Evolutionary conservation across 2,113 vertebrate genomes (phyloP).

Genomic region (Felis catus): DNA sequence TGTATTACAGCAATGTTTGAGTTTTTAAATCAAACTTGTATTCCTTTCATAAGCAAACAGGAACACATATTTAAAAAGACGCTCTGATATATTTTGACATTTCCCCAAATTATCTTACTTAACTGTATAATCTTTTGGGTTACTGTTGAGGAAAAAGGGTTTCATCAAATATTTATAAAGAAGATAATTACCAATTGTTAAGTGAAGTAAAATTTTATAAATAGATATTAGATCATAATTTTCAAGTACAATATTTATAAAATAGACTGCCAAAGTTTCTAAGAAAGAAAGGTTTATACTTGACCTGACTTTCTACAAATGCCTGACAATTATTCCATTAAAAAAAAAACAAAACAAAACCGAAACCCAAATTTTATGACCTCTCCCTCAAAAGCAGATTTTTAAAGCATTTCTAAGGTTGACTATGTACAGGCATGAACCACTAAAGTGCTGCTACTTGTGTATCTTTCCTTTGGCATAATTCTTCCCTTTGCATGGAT

Average conservation of each 20-base stretch:
- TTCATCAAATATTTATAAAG: conserved; percentile 2
- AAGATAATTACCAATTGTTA: conserved; percentile 35
- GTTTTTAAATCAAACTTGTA: not conserved
- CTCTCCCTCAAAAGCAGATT: not conserved
- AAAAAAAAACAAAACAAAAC: not conserved
- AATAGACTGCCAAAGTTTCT: not conserved
- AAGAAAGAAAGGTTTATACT: not conserved
- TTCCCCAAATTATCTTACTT: conserved; percentile 10
- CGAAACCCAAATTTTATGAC: not conserved
- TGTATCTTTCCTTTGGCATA: not conserved
- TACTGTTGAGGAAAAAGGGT: not conserved
- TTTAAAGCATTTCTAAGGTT: not conserved
- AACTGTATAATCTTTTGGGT: conserved; percentile 20
- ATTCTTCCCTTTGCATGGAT: not conserved
- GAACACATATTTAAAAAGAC: conserved; percentile 19
- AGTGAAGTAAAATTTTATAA: conserved; percentile 16
- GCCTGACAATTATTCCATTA: not conserved
- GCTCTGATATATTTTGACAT: conserved; percentile 15
- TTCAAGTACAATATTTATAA: conserved; percentile 26
- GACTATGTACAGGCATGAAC: not conserved
- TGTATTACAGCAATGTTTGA: not conserved
- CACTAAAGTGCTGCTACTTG: not conserved
- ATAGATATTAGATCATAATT: conserved; percentile 8
- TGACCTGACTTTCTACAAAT: not conserved
- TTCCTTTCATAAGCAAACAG: conserved; percentile 4